Conservation (phyloP, 2,888 invertebrate genomes). For the Eulithis testata region DNA sequence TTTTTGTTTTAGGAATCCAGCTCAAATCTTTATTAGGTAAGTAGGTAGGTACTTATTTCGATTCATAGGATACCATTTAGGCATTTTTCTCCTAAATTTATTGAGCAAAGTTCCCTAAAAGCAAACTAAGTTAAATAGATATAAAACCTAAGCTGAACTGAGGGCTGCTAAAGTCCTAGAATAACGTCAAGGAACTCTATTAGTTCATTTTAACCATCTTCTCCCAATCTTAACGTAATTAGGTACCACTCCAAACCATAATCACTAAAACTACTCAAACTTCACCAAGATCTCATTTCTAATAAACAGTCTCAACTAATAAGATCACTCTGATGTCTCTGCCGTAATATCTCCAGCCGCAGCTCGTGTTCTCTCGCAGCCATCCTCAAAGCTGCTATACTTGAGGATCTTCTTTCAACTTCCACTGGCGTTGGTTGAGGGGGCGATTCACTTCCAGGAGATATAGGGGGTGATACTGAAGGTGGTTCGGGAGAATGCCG, state of each 20-base stretch:
- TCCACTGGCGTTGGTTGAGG: constrained; percentile 85
- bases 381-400: constrained; percentile 93
- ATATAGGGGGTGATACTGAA: constrained; percentile 83
- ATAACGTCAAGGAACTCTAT: too few species aligned
- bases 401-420: constrained; percentile 92
- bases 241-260: background rate
- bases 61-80: background rate
- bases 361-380: constrained; percentile 96
- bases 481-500: constrained; percentile 76
- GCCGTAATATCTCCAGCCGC: constrained; percentile 91
- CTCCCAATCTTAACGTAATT: background rate
- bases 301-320: constrained; percentile 87
- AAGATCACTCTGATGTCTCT: constrained; percentile 89
- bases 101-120: constrained; percentile 2
- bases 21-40: background rate
- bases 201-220: background rate
- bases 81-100: background rate
- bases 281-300: constrained; percentile 7
- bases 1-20: too few species aligned
- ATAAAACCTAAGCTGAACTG: too few species aligned
- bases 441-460: constrained; percentile 82
- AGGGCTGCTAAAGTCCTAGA: too few species aligned
- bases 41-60: background rate
- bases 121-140: background rate
- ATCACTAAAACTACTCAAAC: background rate